Base-by-base conservation (phyloP, 2,888 invertebrate genomes). In the Calephelis perditalis region DNA sequence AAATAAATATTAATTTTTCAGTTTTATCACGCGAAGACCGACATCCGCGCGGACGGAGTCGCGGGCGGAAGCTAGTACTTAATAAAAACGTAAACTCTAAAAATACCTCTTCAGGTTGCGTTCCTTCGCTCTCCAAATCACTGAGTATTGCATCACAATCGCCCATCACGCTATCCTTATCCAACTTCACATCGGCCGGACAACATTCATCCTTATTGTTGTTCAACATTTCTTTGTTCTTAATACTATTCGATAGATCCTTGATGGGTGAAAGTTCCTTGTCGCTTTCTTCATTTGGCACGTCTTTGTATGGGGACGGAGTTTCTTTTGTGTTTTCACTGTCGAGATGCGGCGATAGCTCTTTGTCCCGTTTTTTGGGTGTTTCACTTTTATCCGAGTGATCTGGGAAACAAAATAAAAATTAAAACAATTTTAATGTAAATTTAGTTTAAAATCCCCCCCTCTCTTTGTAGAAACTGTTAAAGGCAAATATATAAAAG, bases 91-190 rank as follows among this genome's bases (percentile, higher is more conserved):
- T 40, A 6, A 12, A 45, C n/a, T 46, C 10, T 26, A n/a, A 11
- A 44, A 75, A 76, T 70, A 94, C 94, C 92, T 96, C 97, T 74
- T 96, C 96, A 0, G 95, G 96, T 69, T 96, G 96, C 0, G 96
- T 96, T 0, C 96, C 96, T 72, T 97, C 96, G 74, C 96, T 97
- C 77, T 97, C 97, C 75, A 96, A 93, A 73, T 96, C 96, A 65
- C 96, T 96, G 74, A 95, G 91, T n/a, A 77, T 81, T 6, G 82
- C 86, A 60, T 94, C 95, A 60, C 92, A 92, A 56, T 93, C 93
- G 0, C 94, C 94, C 70, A 93, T 91, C 1, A 93, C 88, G 66
- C 93, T 93, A 62, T 94, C 93, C 75, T 93, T 93, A 61, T 93
- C 93, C 3, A 82, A 67, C 66, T 91, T 89, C 3, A 70, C 76